Evolutionary conservation across 2,888 invertebrate species (phyloP).

Genomic region (Chrysolina oricalcia): DNA sequence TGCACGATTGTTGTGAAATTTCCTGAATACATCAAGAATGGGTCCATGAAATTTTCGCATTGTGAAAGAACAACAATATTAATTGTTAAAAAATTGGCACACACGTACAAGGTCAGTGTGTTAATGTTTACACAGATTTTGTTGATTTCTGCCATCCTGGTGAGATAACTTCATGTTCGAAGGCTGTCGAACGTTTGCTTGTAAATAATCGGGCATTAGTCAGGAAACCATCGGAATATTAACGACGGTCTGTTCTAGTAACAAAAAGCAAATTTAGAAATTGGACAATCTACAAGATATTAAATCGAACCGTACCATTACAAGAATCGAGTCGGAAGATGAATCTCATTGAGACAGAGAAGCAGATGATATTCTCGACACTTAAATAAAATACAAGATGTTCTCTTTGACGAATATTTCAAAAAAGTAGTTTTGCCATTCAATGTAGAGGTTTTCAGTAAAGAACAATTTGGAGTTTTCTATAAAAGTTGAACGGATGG

Average conservation of each 20-base stretch:
- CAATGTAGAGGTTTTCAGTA: constrained; percentile 48
- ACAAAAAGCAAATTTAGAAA: neutral
- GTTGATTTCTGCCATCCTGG: constrained; percentile 23
- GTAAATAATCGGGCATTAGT: neutral
- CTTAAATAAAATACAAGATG: constrained; percentile 41
- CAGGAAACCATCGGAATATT: neutral
- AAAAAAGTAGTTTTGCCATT: constrained; percentile 50
- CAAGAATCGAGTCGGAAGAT: neutral
- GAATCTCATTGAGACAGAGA: neutral
- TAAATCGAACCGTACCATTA: neutral
- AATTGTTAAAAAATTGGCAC: constrained; percentile 29
- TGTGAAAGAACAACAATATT: constrained; percentile 28
- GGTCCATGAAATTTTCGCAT: constrained; percentile 26
- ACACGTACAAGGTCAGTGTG: neutral
- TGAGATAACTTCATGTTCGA: constrained; percentile 22
- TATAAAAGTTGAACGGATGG: constrained; percentile 6
- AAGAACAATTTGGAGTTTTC: constrained; percentile 42
- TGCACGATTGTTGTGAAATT: neutral
- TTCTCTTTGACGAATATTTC: constrained; percentile 51
- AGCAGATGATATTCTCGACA: constrained; percentile 38
- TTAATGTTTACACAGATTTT: constrained; percentile 21
- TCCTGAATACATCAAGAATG: constrained; percentile 22
- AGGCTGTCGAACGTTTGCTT: constrained; percentile 11
- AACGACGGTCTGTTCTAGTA: neutral
- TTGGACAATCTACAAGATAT: neutral